Conservation (phyloP, 2,113 vertebrate genomes). For the Leuciscus idus region DNA sequence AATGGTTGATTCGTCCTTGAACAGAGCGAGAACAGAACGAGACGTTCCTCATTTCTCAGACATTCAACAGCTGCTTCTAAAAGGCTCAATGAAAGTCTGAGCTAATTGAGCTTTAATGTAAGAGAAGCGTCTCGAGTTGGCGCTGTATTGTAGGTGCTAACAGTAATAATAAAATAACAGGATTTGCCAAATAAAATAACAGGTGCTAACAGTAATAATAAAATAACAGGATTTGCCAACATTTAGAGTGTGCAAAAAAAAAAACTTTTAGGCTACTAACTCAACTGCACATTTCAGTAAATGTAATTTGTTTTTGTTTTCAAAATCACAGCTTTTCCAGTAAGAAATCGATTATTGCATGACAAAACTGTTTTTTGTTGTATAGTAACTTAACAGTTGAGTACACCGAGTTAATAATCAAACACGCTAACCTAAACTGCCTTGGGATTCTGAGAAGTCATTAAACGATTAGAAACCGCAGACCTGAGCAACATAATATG, state of each 20-base stretch:
- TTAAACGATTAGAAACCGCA: neutral
- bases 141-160: neutral
- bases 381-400: neutral
- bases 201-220: too few relatives aligned
- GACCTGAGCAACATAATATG: neutral
- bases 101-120: neutral
- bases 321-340: neutral
- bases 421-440: neutral
- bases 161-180: too few relatives aligned
- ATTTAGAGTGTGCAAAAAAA: too few relatives aligned
- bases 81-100: neutral
- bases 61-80: neutral
- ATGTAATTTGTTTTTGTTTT: neutral
- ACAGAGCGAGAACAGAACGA: neutral
- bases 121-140: neutral
- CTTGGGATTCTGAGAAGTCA: slow-evolving; percentile 4
- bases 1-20: neutral
- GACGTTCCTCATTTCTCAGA: slow-evolving; percentile 1
- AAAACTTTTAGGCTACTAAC: too few relatives aligned
- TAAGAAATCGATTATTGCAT: neutral
- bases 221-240: neutral
- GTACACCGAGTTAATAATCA: neutral
- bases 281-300: neutral
- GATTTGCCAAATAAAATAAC: too few relatives aligned
- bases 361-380: neutral